phyloP scores from a whole-genome alignment of 2,797 vertebrate species.

The Cygnus olor region DNA sequence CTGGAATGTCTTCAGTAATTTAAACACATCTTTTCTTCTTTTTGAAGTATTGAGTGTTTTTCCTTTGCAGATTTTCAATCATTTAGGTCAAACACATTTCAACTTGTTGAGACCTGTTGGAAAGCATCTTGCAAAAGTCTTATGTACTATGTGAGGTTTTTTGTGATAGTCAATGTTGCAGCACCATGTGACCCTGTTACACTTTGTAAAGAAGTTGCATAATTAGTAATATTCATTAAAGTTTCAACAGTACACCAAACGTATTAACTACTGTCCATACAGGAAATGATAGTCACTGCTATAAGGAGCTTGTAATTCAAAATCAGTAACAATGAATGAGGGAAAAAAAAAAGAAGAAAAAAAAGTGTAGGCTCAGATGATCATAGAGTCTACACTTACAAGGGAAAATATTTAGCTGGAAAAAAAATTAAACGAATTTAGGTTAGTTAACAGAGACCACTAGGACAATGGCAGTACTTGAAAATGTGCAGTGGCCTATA shows the following conservation, averaged over 20 bases:
- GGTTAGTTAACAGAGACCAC: not conserved
- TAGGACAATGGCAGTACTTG: not conserved
- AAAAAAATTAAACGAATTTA: not conserved
- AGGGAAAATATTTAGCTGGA: not conserved
- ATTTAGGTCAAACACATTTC: not conserved
- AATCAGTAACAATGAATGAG: not conserved
- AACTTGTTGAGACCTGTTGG: not conserved
- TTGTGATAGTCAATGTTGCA: not conserved
- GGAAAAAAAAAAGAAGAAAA: not conserved
- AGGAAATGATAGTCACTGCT: not conserved
- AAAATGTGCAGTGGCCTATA: slow-evolving; percentile 35
- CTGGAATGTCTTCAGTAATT: not conserved
- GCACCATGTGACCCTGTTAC: not conserved
- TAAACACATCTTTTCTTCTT: not conserved
- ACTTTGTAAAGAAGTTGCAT: not conserved
- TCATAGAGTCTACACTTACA: not conserved
- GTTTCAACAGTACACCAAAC: not conserved
- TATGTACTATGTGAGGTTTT: not conserved
- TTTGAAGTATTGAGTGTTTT: not conserved
- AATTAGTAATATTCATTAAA: not conserved
- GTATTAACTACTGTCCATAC: not conserved
- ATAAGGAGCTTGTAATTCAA: not conserved
- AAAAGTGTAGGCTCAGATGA: not conserved
- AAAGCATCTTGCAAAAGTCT: not conserved
- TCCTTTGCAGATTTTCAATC: not conserved